phyloP scores from a whole-genome alignment of 2,113 vertebrate genomes.

The Dryoscopus gambensis region DNA sequence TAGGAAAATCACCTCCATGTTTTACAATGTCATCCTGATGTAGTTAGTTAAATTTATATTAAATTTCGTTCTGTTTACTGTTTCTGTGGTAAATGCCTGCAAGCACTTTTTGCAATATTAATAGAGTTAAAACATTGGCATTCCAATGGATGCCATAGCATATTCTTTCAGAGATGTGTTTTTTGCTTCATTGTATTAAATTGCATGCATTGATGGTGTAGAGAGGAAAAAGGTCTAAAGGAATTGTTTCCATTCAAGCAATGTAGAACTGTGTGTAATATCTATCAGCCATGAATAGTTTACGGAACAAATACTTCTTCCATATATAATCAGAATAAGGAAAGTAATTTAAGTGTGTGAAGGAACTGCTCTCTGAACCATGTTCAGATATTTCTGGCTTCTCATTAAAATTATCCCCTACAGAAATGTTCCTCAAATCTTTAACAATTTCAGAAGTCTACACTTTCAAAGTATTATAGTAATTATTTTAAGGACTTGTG shows the following conservation, averaged over 20 bases:
- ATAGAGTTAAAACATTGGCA: neutral
- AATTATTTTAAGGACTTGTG: neutral
- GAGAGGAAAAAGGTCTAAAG: neutral
- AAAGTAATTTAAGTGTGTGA: neutral
- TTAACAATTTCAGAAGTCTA: neutral
- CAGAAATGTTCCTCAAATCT: neutral
- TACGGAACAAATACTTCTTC: neutral
- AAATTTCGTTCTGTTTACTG: neutral
- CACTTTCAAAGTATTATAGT: neutral
- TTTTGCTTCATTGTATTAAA: neutral
- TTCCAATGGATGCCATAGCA: neutral
- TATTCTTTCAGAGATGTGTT: neutral
- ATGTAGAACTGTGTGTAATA: neutral
- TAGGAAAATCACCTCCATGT: neutral
- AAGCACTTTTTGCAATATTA: neutral
- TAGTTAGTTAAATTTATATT: neutral
- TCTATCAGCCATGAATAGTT: neutral
- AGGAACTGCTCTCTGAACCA: neutral
- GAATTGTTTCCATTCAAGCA: neutral
- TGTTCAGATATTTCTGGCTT: neutral
- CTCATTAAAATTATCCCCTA: neutral
- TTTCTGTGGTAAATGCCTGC: neutral
- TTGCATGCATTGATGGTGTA: neutral
- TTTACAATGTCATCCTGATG: neutral
- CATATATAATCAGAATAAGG: neutral